A percentile compares a stretch with the other conserved stretches of the same genome.
Evolutionary conservation across 2,797 vertebrate genomes (phyloP).

Genomic region (Atherinosoma microstoma): DNA sequence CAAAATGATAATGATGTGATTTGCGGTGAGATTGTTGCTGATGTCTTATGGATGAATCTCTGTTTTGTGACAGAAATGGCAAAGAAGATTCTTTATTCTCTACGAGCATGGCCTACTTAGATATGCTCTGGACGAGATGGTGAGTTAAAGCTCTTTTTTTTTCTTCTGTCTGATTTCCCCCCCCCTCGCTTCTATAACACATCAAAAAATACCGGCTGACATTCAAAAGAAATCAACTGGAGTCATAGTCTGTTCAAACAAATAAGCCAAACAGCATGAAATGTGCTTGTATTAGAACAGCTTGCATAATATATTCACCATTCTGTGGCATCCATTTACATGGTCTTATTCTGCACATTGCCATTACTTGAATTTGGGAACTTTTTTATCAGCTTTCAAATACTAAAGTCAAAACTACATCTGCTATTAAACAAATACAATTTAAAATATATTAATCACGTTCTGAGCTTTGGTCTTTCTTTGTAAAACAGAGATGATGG

Average conservation of each 20-base stretch:
- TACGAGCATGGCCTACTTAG: constrained; percentile 96
- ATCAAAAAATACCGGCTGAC: not conserved
- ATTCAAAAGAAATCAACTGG: not conserved
- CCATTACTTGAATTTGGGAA: not conserved
- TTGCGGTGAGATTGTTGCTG: constrained; percentile 5
- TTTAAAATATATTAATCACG: not conserved
- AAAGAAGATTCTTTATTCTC: constrained; percentile 96
- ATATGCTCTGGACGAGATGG: constrained; percentile 97
- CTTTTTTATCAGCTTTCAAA: constrained; percentile 1
- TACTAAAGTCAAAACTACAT: not conserved
- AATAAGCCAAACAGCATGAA: not conserved
- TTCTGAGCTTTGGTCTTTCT: not conserved
- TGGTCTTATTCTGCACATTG: not conserved
- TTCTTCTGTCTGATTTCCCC: not conserved
- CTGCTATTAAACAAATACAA: not conserved
- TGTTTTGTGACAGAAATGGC: constrained; percentile 92
- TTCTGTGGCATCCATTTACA: not conserved
- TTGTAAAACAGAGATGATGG: not conserved
- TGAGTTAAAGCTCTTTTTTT: constrained; percentile 77
- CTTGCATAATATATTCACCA: not conserved
- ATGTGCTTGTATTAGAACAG: not conserved
- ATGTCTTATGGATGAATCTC: constrained; percentile 25
- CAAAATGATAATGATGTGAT: constrained; percentile 4
- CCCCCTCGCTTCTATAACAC: not conserved
- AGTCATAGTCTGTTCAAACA: not conserved